Evolutionary conservation across 2,888 invertebrate species (phyloP), one percentile per base, ranked within the genome.

Genomic region (Melipona beecheii): DNA sequence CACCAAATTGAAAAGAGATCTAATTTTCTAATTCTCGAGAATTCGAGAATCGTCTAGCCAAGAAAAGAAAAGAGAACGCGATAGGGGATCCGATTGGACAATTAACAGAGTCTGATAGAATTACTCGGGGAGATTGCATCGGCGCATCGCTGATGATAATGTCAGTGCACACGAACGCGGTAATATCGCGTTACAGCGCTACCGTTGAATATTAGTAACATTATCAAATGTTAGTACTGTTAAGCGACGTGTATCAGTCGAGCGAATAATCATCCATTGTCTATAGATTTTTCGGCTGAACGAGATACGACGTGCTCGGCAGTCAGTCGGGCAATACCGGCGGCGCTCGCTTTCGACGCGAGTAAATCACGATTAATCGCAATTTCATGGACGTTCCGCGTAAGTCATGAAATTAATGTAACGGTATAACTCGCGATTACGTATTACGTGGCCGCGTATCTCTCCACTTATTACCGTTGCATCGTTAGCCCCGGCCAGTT

Each of bases 381-480:
- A 73, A 70, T 84, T 84, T 79, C 84, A 79, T 70, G 74, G 79
- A 75, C 75, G 75, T 58, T 43, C 52, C 31, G 68, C 49, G 84
- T 84, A 84, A 84, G 84, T 84, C 78, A 84, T 58, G 78, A 78
- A 84, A 84, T 84, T 84, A 84, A 84, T 84, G 84, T 84, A 84
- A 84, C 84, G 72, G 43, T 78, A 75, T 84, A 84, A 84, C 69
- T 84, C 78, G 78, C 78, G 78, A 78, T 84, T 84, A 84, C 77
- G 74, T 71, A 66, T 66, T 78, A 77, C 84, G 68, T 6, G 72
- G 43, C 49, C 52, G 27, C 68, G 31, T 84, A 84, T 75, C 73
- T 78, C 50, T 70, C 17, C 54, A 27, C 75, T 56, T 58, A 68
- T 78, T 81, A 83, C 84, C 21, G 64, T 24, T 75, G 24, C 56